Evolutionary conservation across 1,140 invertebrate species (phyloP).

Genomic region (Himalopsyche phryganea): DNA sequence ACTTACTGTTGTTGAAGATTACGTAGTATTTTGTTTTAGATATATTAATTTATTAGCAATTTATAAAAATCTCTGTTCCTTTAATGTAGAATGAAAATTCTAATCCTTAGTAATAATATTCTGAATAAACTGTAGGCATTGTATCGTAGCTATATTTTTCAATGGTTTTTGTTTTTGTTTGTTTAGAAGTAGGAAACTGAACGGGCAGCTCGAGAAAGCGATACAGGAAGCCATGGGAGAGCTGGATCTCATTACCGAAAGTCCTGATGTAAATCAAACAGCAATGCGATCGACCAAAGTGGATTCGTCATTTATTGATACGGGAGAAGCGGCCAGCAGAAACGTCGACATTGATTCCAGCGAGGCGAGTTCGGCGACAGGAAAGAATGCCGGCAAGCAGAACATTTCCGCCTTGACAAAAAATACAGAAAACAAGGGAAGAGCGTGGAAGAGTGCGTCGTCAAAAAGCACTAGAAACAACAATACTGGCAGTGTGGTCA

Average conservation of each 20-base stretch:
- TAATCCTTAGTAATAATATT: too few relatives aligned
- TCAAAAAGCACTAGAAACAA: slow-evolving; percentile 8
- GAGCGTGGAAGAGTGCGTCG: slow-evolving; percentile 4
- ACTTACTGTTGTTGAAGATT: too few relatives aligned
- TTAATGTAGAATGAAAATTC: too few relatives aligned
- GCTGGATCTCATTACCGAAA: slow-evolving; percentile 60
- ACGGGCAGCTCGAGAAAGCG: slow-evolving; percentile 79
- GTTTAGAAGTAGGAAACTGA: slow-evolving; percentile 83
- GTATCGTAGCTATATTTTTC: slow-evolving; percentile 18
- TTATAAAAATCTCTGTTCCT: too few relatives aligned
- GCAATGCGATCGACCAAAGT: background rate
- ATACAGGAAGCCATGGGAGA: slow-evolving; percentile 89
- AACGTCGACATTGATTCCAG: slow-evolving; percentile 35
- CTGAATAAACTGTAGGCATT: too few relatives aligned
- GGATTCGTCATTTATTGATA: background rate
- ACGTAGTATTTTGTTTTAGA: too few relatives aligned
- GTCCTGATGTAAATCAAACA: slow-evolving; percentile 27
- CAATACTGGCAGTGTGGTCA: slow-evolving; percentile 31
- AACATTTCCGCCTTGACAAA: slow-evolving; percentile 33
- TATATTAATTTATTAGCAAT: too few relatives aligned
- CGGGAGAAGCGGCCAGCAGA: slow-evolving; percentile 10
- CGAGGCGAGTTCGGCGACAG: slow-evolving; percentile 34
- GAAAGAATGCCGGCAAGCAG: slow-evolving; percentile 36
- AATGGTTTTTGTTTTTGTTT: slow-evolving; percentile 27
- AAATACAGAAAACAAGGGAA: slow-evolving; percentile 1